Conservation (phyloP, 1,140 invertebrate species). For the Protaetia brevitarsis region DNA sequence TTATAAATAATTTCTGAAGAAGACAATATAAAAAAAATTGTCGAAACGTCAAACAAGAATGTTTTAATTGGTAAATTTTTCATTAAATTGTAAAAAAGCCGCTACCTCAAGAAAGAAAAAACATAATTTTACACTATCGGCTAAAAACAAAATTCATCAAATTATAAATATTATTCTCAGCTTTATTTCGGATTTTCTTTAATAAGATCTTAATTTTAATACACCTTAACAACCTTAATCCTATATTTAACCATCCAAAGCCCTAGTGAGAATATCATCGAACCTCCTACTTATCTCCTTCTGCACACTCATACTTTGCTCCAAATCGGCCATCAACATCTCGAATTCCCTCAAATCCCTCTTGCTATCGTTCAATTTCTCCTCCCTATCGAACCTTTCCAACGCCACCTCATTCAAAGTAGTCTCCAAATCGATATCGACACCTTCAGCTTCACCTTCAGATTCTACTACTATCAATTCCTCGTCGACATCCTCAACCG, state of each 20-base stretch:
- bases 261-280: not conserved
- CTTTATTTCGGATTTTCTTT: too few species aligned
- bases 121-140: too few species aligned
- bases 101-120: too few species aligned
- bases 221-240: not conserved
- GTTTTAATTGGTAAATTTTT: too few species aligned
- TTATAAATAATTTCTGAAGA: too few species aligned
- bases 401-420: not conserved
- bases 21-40: too few species aligned
- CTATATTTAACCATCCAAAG: not conserved
- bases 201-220: not conserved
- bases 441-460: constrained; percentile 16
- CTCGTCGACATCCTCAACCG: constrained; percentile 1
- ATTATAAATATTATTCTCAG: too few species aligned
- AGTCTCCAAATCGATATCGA: not conserved
- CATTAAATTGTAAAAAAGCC: too few species aligned
- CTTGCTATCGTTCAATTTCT: constrained; percentile 3
- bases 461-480: not conserved
- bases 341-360: constrained; percentile 30
- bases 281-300: constrained; percentile 32
- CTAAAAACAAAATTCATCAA: too few species aligned
- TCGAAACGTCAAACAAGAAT: too few species aligned
- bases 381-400: constrained; percentile 15
- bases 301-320: constrained; percentile 37
- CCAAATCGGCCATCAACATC: constrained; percentile 35